A percentile compares a stretch with the other conserved stretches of the same genome.
Evolutionary conservation across 2,888 invertebrate genomes (phyloP).

Genomic region (Agrochola litura): DNA sequence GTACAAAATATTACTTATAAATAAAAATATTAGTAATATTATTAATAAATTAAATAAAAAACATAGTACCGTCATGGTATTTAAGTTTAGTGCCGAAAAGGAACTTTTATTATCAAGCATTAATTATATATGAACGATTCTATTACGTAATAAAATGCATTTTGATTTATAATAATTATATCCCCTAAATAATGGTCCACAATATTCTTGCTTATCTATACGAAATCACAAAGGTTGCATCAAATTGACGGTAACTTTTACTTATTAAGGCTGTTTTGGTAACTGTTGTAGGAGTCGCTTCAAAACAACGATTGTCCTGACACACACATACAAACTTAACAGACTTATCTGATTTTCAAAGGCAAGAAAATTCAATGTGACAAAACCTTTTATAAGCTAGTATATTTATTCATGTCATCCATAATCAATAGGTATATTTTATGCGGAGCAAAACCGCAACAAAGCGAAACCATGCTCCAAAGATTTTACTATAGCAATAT

Average conservation of each 20-base stretch:
- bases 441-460: constrained; percentile 45
- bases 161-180: constrained; percentile 5
- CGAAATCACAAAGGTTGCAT: neutral
- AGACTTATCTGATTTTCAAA: neutral
- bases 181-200: constrained; percentile 29
- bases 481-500: constrained; percentile 43
- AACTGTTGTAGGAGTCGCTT: neutral
- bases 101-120: constrained; percentile 29
- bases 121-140: constrained; percentile 4
- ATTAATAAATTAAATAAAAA: constrained; percentile 25
- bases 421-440: constrained; percentile 11
- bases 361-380: neutral
- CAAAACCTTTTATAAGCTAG: constrained; percentile 9
- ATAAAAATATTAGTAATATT: constrained; percentile 36
- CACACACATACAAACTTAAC: neutral
- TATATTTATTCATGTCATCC: neutral
- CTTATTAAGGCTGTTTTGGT: neutral
- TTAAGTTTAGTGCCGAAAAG: constrained; percentile 51
- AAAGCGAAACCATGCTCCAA: constrained; percentile 31
- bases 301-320: neutral
- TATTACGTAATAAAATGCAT: constrained; percentile 43
- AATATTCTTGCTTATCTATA: neutral
- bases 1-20: constrained; percentile 31
- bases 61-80: constrained; percentile 22
- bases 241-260: neutral